phyloP scores from a whole-genome alignment of 2,888 invertebrate species.

The Phalera bucephala region DNA sequence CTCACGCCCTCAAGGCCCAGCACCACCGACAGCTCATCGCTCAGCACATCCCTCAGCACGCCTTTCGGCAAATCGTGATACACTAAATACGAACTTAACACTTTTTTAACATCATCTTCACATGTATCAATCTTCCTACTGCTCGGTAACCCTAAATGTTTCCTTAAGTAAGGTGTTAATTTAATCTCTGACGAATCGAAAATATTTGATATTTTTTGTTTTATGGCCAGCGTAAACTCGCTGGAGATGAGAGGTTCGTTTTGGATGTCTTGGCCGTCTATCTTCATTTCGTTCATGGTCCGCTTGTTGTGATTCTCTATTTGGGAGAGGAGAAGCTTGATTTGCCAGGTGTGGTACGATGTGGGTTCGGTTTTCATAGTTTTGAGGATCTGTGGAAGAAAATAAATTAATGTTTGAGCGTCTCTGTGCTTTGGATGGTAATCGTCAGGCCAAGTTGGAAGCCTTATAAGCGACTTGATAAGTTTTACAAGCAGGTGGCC shows the following conservation, averaged over 20 bases:
- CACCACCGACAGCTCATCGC: conserved; percentile 48
- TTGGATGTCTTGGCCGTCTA: conserved; percentile 52
- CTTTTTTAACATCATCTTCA: conserved; percentile 57
- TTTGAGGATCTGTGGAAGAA: conserved; percentile 75
- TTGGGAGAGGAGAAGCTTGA: conserved; percentile 86
- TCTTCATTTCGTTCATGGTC: conserved; percentile 47
- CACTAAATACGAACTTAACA: conserved; percentile 79
- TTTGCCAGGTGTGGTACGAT: conserved; percentile 87
- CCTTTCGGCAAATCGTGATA: conserved; percentile 83
- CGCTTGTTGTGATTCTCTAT: conserved; percentile 61
- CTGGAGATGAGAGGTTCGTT: conserved; percentile 79
- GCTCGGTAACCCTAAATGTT: conserved; percentile 75
- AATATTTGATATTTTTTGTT: conserved; percentile 78
- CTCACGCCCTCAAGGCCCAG: conserved; percentile 34
- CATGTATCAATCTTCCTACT: conserved; percentile 45
- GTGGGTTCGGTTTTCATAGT: conserved; percentile 78
- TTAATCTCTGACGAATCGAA: conserved; percentile 82
- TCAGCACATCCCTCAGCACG: conserved; percentile 41
- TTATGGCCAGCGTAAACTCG: conserved; percentile 84
- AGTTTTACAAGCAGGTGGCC: too few species aligned
- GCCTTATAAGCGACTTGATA: too few species aligned
- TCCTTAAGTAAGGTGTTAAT: conserved; percentile 66
- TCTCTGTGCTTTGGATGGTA: too few species aligned
- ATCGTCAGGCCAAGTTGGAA: too few species aligned
- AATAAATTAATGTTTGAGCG: neutral